Evolutionary conservation across 2,113 vertebrate species (phyloP).

Genomic region (Isichthys henryi): DNA sequence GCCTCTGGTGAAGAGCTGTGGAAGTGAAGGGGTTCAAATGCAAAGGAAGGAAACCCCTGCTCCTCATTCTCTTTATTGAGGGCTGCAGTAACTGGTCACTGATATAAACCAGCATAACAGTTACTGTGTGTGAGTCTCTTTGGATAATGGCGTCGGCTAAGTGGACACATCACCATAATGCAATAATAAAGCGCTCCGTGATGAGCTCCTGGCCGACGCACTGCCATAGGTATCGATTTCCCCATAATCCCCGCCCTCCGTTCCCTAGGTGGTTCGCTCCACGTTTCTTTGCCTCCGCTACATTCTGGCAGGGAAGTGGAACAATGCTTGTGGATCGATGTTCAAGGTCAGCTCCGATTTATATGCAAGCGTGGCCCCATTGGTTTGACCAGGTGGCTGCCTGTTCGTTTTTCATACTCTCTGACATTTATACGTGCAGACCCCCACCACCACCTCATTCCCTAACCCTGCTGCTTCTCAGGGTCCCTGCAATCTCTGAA

Average conservation of each 20-base stretch:
- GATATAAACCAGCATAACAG: neutral
- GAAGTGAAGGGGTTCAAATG: neutral
- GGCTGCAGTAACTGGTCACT: neutral
- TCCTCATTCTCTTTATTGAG: neutral
- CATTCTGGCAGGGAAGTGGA: neutral
- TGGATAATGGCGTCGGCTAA: neutral
- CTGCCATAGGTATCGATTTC: neutral
- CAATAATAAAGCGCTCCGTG: neutral
- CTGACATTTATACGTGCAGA: constrained; percentile 13
- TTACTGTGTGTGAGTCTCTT: neutral
- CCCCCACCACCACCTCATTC: neutral
- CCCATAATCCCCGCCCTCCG: neutral
- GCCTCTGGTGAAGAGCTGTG: neutral
- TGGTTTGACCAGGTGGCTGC: neutral
- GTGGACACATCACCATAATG: neutral
- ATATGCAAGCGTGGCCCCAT: neutral
- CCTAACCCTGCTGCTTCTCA: neutral
- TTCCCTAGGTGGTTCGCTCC: neutral
- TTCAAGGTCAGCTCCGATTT: neutral
- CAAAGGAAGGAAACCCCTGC: neutral
- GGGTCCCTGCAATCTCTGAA: neutral
- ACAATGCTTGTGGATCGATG: neutral
- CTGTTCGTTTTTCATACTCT: constrained; percentile 13
- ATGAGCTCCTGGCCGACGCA: neutral
- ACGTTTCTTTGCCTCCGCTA: neutral